These are phyloP conservation scores for Psettodes erumei DNA, from an alignment of 2,113 vertebrate genomes.

Conservation along the genomic window DNA sequence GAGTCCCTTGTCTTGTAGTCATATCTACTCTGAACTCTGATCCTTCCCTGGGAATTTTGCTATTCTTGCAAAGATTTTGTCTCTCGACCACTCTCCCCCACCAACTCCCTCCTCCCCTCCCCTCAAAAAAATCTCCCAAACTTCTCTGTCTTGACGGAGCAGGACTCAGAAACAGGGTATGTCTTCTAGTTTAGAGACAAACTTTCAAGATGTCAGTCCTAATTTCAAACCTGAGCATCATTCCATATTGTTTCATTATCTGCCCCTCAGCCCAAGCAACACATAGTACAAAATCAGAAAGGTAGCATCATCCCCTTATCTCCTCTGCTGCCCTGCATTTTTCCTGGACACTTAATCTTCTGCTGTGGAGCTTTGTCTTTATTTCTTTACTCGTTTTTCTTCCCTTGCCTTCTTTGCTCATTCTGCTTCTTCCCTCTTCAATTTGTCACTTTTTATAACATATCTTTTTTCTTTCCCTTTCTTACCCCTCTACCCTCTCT, in stretches of 20 bases:
- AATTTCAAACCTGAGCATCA: constrained; percentile 24
- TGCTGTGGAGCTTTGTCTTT: constrained; percentile 28
- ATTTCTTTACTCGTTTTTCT: constrained; percentile 1
- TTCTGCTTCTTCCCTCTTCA: constrained; percentile 19
- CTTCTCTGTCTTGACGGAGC: constrained; percentile 9
- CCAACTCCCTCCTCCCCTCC: not conserved
- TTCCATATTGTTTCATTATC: constrained; percentile 42
- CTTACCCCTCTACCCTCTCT: not conserved
- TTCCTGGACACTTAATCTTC: constrained; percentile 35
- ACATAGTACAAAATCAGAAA: constrained; percentile 34
- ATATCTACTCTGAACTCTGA: constrained; percentile 28
- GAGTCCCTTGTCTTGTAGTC: constrained; percentile 22
- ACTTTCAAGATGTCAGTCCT: constrained; percentile 22
- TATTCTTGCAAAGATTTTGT: not conserved
- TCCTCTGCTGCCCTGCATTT: constrained; percentile 30
- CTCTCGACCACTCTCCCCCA: not conserved
- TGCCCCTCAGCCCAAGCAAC: constrained; percentile 19
- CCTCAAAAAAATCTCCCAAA: not conserved
- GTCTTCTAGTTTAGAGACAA: constrained; percentile 22
- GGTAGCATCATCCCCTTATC: constrained; percentile 42
- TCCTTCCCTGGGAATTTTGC: constrained; percentile 11
- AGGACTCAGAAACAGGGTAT: not conserved
- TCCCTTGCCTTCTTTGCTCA: not conserved
- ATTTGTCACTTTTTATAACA: constrained; percentile 15
- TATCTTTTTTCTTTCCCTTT: not conserved